These are phyloP conservation scores for Anseranas semipalmata DNA, from an alignment of 2,113 vertebrate species.

Conservation along the genomic window DNA sequence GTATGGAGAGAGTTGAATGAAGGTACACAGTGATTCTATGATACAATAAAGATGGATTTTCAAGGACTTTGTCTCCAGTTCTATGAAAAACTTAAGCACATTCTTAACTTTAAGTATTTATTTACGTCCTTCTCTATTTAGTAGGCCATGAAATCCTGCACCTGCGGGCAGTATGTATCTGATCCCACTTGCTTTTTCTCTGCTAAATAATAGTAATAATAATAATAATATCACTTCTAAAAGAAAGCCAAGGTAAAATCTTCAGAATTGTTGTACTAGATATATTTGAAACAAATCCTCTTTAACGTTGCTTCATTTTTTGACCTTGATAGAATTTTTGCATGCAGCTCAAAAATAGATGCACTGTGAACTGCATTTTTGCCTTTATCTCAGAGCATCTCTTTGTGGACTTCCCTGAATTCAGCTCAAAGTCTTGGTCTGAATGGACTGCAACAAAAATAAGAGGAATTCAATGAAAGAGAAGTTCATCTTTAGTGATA, in stretches of 20 bases:
- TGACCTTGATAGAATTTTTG: slow-evolving; percentile 1
- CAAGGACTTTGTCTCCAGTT: background rate
- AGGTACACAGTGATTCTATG: background rate
- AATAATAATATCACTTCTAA: background rate
- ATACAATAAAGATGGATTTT: background rate
- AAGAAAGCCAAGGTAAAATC: slow-evolving; percentile 3
- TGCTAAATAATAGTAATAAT: background rate
- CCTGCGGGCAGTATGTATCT: background rate
- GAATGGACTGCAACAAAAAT: background rate
- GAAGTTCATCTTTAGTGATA: background rate
- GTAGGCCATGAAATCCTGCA: background rate
- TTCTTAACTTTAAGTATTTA: background rate
- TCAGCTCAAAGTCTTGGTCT: background rate
- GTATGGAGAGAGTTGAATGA: background rate
- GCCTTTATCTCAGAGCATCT: background rate
- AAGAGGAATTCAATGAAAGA: background rate
- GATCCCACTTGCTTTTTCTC: background rate
- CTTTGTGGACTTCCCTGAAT: background rate
- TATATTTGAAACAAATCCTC: background rate
- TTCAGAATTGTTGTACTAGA: background rate
- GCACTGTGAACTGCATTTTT: background rate
- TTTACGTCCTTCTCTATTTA: background rate
- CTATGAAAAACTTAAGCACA: background rate
- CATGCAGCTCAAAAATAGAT: background rate
- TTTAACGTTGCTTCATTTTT: background rate